Conservation (phyloP, 1,140 invertebrate species). For the Leptinotarsa lineolata region DNA sequence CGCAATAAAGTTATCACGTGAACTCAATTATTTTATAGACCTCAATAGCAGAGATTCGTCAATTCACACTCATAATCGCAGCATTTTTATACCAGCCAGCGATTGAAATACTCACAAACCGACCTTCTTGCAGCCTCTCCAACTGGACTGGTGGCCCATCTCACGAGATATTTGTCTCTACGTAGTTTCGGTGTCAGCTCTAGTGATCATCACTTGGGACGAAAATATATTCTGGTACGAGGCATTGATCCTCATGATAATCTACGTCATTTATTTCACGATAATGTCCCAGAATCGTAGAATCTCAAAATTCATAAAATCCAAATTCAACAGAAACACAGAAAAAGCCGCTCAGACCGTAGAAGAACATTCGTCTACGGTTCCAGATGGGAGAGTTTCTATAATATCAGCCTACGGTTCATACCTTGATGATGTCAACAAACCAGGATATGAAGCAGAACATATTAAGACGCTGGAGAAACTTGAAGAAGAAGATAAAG, state of each 20-base stretch:
- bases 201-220: conserved; percentile 81
- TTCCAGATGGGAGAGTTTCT: conserved; percentile 15
- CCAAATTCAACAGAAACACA: conserved; percentile 26
- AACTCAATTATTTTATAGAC: no score
- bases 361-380: no score
- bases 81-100: no score
- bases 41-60: no score
- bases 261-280: conserved; percentile 71
- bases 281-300: conserved; percentile 64
- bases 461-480: conserved; percentile 29
- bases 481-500: conserved; percentile 26
- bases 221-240: conserved; percentile 80
- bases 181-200: conserved; percentile 71
- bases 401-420: conserved; percentile 37
- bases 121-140: conserved; percentile 68
- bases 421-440: conserved; percentile 28
- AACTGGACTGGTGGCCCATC: conserved; percentile 82
- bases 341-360: neutral
- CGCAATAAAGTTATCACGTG: no score
- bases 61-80: no score
- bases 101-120: no score
- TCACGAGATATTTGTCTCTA: conserved; percentile 85
- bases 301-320: conserved; percentile 50
- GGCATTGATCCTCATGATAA: conserved; percentile 67
- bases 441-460: conserved; percentile 32